Conservation (phyloP, 2,113 vertebrate species). For the Hippolais icterina region DNA sequence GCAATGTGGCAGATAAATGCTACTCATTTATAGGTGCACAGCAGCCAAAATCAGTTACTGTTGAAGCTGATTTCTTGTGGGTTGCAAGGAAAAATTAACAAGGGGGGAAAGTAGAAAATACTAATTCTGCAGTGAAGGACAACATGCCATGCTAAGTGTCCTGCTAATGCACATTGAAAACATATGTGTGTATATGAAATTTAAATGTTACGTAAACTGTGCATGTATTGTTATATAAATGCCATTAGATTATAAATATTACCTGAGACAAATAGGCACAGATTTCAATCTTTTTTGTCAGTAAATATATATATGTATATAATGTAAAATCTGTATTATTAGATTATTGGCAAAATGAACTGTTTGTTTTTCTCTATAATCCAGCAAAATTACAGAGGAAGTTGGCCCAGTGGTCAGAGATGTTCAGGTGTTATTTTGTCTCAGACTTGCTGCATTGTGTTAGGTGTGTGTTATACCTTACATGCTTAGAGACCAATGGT, state of each 20-base stretch:
- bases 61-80: slow-evolving; percentile 29
- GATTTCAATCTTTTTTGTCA: neutral
- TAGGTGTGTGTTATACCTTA: neutral
- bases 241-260: neutral
- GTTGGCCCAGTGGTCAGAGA: neutral
- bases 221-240: neutral
- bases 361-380: neutral
- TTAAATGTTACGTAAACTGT: neutral
- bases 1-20: slow-evolving; percentile 45
- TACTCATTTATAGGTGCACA: neutral
- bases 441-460: neutral
- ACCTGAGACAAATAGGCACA: neutral
- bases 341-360: neutral
- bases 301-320: neutral
- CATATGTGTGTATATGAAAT: neutral
- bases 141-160: neutral
- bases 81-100: neutral
- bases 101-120: neutral
- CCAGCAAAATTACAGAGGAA: neutral
- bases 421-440: neutral
- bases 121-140: neutral
- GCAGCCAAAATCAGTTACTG: slow-evolving; percentile 51
- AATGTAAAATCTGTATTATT: neutral
- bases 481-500: neutral
- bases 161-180: slow-evolving; percentile 16